A percentile compares a stretch with the other conserved stretches of the same genome.
phyloP scores from a whole-genome alignment of 2,113 vertebrate genomes.

The Oryzias celebensis region DNA sequence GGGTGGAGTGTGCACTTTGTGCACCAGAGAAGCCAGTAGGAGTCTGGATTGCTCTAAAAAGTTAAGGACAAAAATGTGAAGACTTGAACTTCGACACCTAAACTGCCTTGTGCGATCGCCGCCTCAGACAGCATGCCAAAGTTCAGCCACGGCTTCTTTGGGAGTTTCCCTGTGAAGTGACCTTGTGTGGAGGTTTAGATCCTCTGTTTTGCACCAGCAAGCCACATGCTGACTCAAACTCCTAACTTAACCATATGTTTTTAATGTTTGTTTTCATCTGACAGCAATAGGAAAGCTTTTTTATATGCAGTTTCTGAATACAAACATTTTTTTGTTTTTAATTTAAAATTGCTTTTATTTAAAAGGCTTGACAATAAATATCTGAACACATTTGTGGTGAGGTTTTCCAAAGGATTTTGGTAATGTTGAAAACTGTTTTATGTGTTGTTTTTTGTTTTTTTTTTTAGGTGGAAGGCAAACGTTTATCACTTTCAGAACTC shows the following conservation, averaged over 20 bases:
- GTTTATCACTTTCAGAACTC: slow-evolving; percentile 20
- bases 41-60: slow-evolving; percentile 7
- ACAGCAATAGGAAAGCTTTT: slow-evolving; percentile 39
- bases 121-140: slow-evolving; percentile 72
- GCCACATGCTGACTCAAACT: slow-evolving; percentile 52
- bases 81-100: slow-evolving; percentile 36
- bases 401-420: slow-evolving; percentile 3
- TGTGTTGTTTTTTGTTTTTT: not conserved
- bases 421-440: slow-evolving; percentile 14
- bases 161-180: slow-evolving; percentile 55
- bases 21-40: slow-evolving; percentile 30
- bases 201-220: slow-evolving; percentile 55
- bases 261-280: slow-evolving; percentile 58
- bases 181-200: slow-evolving; percentile 78
- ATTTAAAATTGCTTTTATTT: slow-evolving; percentile 36
- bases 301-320: slow-evolving; percentile 52
- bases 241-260: slow-evolving; percentile 79
- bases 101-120: slow-evolving; percentile 48
- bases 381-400: not conserved
- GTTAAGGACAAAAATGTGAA: slow-evolving; percentile 32
- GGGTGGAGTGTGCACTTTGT: slow-evolving; percentile 48
- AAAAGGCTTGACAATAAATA: slow-evolving; percentile 7
- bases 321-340: slow-evolving; percentile 34
- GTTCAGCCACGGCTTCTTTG: slow-evolving; percentile 62
- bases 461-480: not conserved